These are phyloP conservation scores for Orthosia gothica DNA, from an alignment of 2,888 invertebrate genomes.

Conservation along the genomic window DNA sequence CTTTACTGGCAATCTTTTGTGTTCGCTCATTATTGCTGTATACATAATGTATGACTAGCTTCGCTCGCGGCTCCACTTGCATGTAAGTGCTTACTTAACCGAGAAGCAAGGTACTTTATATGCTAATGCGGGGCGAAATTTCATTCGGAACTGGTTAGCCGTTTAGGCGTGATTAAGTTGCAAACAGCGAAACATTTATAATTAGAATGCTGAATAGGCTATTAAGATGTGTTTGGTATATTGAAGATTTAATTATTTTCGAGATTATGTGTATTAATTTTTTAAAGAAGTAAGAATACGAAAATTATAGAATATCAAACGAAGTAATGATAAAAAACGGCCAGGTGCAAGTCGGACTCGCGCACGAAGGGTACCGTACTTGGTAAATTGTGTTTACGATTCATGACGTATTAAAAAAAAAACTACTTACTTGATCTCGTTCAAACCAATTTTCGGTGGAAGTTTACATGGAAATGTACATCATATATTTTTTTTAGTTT, in stretches of 20 bases:
- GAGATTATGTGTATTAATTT: no score
- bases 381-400: no score
- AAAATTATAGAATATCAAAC: no score
- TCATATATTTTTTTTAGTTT: no score
- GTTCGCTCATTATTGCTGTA: constrained; percentile 20
- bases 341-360: no score
- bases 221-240: neutral
- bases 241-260: neutral
- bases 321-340: no score
- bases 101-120: constrained; percentile 31
- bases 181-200: neutral
- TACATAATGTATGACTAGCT: constrained; percentile 42
- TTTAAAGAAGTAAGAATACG: no score
- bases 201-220: constrained; percentile 7
- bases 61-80: neutral
- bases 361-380: no score
- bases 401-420: no score
- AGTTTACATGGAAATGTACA: no score
- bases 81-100: constrained; percentile 27
- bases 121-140: constrained; percentile 37
- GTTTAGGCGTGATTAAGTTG: constrained; percentile 18
- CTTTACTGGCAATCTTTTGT: constrained; percentile 34
- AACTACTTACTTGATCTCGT: no score
- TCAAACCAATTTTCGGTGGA: no score
- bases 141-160: constrained; percentile 25